Conservation (phyloP, 2,113 vertebrate genomes). For the Gallinago jamesoni region DNA sequence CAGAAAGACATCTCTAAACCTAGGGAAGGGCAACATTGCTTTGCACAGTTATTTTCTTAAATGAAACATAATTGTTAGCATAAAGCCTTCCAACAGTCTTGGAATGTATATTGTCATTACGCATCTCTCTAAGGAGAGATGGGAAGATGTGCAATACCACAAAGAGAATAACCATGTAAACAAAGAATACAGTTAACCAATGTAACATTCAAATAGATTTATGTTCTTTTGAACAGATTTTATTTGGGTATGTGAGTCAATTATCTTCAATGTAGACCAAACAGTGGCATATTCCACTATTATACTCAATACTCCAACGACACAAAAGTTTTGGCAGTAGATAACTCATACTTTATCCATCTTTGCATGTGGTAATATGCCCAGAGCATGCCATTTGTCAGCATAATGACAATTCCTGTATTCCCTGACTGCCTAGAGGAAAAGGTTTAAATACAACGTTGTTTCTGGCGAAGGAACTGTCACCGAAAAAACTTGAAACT, state of each 20-base stretch:
- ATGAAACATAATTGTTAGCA: not conserved
- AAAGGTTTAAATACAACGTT: slow-evolving; percentile 65
- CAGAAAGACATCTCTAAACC: not conserved
- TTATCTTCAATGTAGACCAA: slow-evolving; percentile 1
- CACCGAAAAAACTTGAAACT: slow-evolving; percentile 46
- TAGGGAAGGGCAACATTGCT: not conserved
- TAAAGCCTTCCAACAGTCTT: not conserved
- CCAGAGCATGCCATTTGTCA: slow-evolving; percentile 37
- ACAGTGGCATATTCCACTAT: not conserved
- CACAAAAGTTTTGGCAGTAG: slow-evolving; percentile 30
- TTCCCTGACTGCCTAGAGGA: slow-evolving; percentile 66
- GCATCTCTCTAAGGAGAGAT: not conserved
- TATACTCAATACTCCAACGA: not conserved
- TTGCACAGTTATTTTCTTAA: not conserved
- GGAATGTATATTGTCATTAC: not conserved
- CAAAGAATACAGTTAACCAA: not conserved
- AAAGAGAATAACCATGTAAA: not conserved
- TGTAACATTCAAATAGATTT: not conserved
- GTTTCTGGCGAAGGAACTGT: slow-evolving; percentile 59
- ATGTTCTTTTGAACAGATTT: not conserved
- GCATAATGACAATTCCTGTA: slow-evolving; percentile 48
- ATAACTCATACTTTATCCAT: not conserved
- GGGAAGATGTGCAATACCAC: not conserved
- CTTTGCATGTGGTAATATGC: slow-evolving; percentile 35
- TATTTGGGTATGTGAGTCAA: not conserved